These are phyloP conservation scores for Crepidodera aurea DNA, from an alignment of 2,888 invertebrate genomes.

Conservation along the genomic window DNA sequence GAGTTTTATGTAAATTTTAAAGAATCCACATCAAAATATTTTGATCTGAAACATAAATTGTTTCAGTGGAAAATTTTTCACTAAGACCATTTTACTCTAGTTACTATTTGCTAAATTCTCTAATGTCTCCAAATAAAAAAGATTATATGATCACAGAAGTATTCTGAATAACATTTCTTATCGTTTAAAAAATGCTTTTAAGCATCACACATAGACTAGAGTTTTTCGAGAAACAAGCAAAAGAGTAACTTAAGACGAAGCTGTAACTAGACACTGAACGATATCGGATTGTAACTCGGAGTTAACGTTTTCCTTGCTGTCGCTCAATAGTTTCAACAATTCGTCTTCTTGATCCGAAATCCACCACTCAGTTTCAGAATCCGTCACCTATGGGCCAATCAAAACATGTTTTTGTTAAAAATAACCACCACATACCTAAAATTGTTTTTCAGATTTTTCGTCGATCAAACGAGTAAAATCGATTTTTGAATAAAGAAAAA, in stretches of 20 bases:
- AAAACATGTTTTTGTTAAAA: conserved; percentile 59
- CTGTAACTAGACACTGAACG: conserved; percentile 55
- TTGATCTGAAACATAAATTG: no score
- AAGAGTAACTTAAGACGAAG: conserved; percentile 40
- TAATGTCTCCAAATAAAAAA: no score
- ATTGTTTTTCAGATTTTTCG: conserved; percentile 12
- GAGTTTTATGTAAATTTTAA: no score
- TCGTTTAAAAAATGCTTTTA: conserved; percentile 3
- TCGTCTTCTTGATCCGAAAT: conserved; percentile 83
- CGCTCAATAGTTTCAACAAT: conserved; percentile 76
- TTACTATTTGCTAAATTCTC: no score
- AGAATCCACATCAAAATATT: no score
- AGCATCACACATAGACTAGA: conserved; percentile 35
- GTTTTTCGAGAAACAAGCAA: conserved; percentile 34
- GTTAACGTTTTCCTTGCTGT: conserved; percentile 71
- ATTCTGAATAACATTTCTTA: conserved; percentile 29
- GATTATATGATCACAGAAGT: not conserved
- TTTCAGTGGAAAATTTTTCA: no score
- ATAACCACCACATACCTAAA: conserved; percentile 47
- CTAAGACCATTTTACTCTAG: no score
- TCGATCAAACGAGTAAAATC: not conserved
- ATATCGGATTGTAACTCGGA: conserved; percentile 60
- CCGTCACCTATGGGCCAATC: conserved; percentile 62
- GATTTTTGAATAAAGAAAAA: not conserved
- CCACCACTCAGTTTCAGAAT: conserved; percentile 79